Evolutionary conservation across 2,797 vertebrate species (phyloP).

Genomic region (Oryzias dopingdopingensis): DNA sequence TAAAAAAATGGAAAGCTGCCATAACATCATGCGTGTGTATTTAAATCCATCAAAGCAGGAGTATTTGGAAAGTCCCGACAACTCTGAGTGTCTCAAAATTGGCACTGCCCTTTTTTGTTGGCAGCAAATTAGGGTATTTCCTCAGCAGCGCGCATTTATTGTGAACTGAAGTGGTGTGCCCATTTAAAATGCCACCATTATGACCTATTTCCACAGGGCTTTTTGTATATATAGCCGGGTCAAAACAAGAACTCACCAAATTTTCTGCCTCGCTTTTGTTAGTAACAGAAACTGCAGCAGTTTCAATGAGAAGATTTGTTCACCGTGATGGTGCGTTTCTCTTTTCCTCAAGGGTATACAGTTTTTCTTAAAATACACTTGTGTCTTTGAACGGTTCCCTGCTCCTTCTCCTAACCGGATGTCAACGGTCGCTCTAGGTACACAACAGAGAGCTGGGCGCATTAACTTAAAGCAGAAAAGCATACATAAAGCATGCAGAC

Average conservation of each 20-base stretch:
- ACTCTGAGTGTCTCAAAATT: background rate
- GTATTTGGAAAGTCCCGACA: background rate
- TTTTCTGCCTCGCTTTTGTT: conserved; percentile 24
- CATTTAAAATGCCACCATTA: conserved; percentile 36
- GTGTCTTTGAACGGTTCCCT: conserved; percentile 11
- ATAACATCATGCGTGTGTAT: conserved; percentile 5
- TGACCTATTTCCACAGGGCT: conserved; percentile 61
- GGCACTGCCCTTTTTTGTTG: background rate
- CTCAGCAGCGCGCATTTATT: conserved; percentile 19
- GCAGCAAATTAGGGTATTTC: background rate
- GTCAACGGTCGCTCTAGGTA: conserved; percentile 1
- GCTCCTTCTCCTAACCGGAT: conserved; percentile 2
- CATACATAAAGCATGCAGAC: conserved; percentile 11
- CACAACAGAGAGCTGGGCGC: background rate
- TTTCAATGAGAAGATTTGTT: conserved; percentile 22
- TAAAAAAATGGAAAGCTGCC: conserved; percentile 19
- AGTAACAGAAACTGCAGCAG: conserved; percentile 9
- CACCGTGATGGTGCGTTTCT: background rate
- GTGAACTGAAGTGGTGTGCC: conserved; percentile 17
- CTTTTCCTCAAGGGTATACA: conserved; percentile 3
- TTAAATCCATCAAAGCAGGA: conserved; percentile 9
- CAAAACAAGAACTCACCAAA: conserved; percentile 34
- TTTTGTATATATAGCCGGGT: conserved; percentile 52
- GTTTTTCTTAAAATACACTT: background rate
- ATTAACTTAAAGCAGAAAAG: conserved; percentile 21